A percentile compares a stretch with the other conserved stretches of the same genome.
phyloP scores from a whole-genome alignment of 2,797 vertebrate species.

The Malacoctenus gilli region DNA sequence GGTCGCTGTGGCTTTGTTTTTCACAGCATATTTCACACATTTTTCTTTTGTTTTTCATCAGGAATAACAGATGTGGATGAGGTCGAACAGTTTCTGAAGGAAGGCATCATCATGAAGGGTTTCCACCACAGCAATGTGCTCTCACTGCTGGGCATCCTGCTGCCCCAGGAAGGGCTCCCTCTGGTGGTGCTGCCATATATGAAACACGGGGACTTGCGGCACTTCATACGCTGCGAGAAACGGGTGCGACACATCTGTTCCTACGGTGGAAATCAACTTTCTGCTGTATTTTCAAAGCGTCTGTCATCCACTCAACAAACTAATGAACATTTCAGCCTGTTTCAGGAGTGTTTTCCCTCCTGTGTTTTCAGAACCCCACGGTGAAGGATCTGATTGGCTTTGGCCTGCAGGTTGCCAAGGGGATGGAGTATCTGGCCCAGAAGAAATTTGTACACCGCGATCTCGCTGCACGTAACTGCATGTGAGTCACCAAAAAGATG shows the following conservation, averaged over 20 bases:
- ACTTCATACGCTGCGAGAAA: conserved; percentile 91
- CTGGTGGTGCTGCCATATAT: conserved; percentile 94
- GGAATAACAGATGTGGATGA: conserved; percentile 97
- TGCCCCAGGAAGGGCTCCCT: conserved; percentile 90
- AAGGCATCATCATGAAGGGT: conserved; percentile 96
- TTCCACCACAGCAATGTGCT: conserved; percentile 94
- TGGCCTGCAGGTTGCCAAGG: conserved; percentile 93
- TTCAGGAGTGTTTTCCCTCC: conserved; percentile 5
- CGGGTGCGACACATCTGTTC: conserved; percentile 76
- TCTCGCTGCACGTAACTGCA: conserved; percentile 97
- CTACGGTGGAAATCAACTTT: background rate
- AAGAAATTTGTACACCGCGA: conserved; percentile 98
- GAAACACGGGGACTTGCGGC: conserved; percentile 94
- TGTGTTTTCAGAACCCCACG: conserved; percentile 87
- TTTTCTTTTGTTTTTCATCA: conserved; percentile 69
- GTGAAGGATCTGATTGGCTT: conserved; percentile 96
- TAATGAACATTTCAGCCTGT: background rate
- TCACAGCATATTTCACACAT: no score
- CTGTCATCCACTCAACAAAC: no score
- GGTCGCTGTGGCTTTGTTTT: no score
- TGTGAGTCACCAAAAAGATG: conserved; percentile 86
- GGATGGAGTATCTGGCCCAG: conserved; percentile 97
- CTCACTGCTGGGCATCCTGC: conserved; percentile 90
- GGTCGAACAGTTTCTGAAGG: conserved; percentile 94
- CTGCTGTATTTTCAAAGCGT: conserved; percentile 11